Evolutionary conservation across 2,113 vertebrate species (phyloP).

Genomic region (Phoxinus phoxinus): DNA sequence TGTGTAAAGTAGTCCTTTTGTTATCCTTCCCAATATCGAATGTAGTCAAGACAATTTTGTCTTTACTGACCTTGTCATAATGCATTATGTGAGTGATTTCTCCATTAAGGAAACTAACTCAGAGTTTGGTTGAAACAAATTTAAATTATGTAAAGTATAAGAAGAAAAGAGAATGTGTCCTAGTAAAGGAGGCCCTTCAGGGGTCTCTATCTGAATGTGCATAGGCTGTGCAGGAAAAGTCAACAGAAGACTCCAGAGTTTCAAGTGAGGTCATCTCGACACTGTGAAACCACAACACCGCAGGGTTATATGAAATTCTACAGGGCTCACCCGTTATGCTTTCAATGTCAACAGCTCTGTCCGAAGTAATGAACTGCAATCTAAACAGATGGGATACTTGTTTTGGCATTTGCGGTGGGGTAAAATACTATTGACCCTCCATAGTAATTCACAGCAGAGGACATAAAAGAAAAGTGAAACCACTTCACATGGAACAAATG

Average conservation of each 20-base stretch:
- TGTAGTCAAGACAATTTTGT: too few species aligned
- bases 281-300: conserved; percentile 10
- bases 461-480: conserved; percentile 38
- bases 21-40: too few species aligned
- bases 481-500: conserved; percentile 44
- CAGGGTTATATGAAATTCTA: conserved; percentile 2
- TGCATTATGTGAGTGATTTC: not conserved
- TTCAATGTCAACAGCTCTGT: conserved; percentile 38
- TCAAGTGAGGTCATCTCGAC: conserved; percentile 18
- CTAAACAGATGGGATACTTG: conserved; percentile 48
- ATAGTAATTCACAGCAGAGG: conserved; percentile 35
- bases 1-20: too few species aligned
- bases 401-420: conserved; percentile 51
- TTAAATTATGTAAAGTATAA: not conserved
- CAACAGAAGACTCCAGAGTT: conserved; percentile 22
- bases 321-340: conserved; percentile 3
- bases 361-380: conserved; percentile 31
- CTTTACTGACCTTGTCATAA: too few species aligned
- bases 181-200: not conserved
- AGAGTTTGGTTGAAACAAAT: not conserved
- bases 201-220: not conserved
- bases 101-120: too few species aligned
- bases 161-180: not conserved
- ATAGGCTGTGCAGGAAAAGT: conserved; percentile 33
- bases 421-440: not conserved